Conservation (phyloP, 2,888 invertebrate species). For the Drosophila quinaria region DNA sequence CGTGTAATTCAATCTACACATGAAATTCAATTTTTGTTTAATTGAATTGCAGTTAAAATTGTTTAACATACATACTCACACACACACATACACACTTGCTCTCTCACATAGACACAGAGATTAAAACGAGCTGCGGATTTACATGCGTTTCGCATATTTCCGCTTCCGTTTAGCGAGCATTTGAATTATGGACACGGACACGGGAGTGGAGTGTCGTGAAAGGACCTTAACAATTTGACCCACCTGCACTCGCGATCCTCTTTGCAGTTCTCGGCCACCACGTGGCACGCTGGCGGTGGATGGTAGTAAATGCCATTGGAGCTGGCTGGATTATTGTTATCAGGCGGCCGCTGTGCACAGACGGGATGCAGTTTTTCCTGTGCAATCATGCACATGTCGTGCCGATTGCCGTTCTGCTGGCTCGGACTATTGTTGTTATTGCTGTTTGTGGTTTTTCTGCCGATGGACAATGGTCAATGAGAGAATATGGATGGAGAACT, state of each 20-base stretch:
- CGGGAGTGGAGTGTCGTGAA: not conserved
- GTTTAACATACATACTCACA: slow-evolving; percentile 15
- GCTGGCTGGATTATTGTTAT: slow-evolving; percentile 86
- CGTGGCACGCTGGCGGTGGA: slow-evolving; percentile 94
- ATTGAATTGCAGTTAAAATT: slow-evolving; percentile 58
- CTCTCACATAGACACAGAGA: slow-evolving; percentile 21
- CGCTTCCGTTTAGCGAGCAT: slow-evolving; percentile 60
- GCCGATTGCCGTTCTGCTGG: slow-evolving; percentile 87
- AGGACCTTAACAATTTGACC: slow-evolving; percentile 66
- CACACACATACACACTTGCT: not conserved
- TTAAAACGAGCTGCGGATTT: slow-evolving; percentile 51
- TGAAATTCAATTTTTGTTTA: slow-evolving; percentile 65
- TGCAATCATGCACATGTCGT: slow-evolving; percentile 95
- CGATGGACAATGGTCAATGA: slow-evolving; percentile 9
- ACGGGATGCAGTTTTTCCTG: slow-evolving; percentile 96
- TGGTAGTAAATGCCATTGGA: slow-evolving; percentile 86
- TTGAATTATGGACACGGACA: slow-evolving; percentile 63
- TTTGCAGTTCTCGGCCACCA: slow-evolving; percentile 93
- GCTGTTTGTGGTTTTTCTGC: slow-evolving; percentile 90
- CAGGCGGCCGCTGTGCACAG: slow-evolving; percentile 93
- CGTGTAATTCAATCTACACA: slow-evolving; percentile 64
- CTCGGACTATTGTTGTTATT: slow-evolving; percentile 41
- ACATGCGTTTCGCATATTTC: slow-evolving; percentile 66
- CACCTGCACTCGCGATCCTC: slow-evolving; percentile 94
- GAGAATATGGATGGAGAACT: slow-evolving; percentile 32